Base-by-base conservation (phyloP, 2,113 vertebrate genomes). In the Phyllopteryx taeniolatus region DNA sequence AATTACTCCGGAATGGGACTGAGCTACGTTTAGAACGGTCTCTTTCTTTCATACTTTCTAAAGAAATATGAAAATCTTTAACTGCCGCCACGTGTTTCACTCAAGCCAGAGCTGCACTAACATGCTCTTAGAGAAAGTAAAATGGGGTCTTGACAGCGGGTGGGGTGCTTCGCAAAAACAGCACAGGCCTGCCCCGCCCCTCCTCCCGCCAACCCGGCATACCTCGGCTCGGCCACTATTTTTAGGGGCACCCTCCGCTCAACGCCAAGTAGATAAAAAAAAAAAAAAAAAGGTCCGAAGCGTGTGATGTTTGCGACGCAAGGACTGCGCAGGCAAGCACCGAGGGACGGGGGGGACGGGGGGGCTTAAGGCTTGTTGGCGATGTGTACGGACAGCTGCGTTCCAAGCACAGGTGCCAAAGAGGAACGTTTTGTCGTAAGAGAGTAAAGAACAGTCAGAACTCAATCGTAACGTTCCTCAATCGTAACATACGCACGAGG, bases 201-300 rank as follows among this genome's bases (percentile, higher is more conserved):
- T 59, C 76, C 80, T 83, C 27, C 27, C 27, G 67, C 76, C 86
- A 67, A 9, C 49, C 59, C 61, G 62, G 75, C 88, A 93, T 91
- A 84, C 86, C 86, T 72, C 64, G 22, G 43, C 46, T 63, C 19
- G 42, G 44, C 62, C 68, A 74, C 88, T 94, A 92, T 92, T 90
- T 92, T 91, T 92, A 92, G 90, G 76, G 79, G 57, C 60, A 43
- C 65, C 72, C 79, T 51, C 73, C 65, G 71, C 75, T 65, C 68
- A n/a, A 66, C 82, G 85, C 77, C 63, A 73, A 80, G 70, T 70
- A 86, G 89, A 91, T 88, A 5, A 1, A 5, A 5, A 39, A 39
- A 6, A 39, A 39, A 39, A 5, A 39, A 27, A 27, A 27, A 27
- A 27, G 81, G 74, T 79, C 33, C 65, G 51, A 57, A 39, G 73